Conservation (phyloP, 2,888 invertebrate species). For the Ctena decussata region DNA sequence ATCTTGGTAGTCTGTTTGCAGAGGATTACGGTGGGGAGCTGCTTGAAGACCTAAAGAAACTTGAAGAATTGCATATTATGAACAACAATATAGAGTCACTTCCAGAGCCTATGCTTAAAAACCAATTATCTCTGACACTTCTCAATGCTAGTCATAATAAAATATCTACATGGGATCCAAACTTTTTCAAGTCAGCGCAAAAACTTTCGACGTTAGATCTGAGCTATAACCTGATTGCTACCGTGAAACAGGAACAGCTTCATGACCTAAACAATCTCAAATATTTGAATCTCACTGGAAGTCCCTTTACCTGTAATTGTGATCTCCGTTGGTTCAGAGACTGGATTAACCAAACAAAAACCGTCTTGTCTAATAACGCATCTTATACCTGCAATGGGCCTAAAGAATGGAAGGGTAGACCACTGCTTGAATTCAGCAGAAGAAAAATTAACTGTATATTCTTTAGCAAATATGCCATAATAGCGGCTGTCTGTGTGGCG, state of each 20-base stretch:
- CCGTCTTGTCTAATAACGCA: constrained; percentile 45
- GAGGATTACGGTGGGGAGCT: constrained; percentile 62
- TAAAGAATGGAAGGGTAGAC: constrained; percentile 65
- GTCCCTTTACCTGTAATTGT: constrained; percentile 96
- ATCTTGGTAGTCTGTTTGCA: constrained; percentile 66
- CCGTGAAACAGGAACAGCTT: constrained; percentile 82
- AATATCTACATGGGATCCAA: constrained; percentile 67
- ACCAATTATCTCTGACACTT: constrained; percentile 91
- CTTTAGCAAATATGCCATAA: constrained; percentile 62
- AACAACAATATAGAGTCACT: constrained; percentile 82
- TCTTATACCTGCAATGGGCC: constrained; percentile 73
- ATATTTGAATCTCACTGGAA: constrained; percentile 91
- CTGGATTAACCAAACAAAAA: constrained; percentile 94
- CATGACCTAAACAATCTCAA: constrained; percentile 91
- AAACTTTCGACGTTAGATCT: constrained; percentile 74
- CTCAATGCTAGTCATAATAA: constrained; percentile 91
- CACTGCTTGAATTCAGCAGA: constrained; percentile 67
- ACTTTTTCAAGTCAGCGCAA: constrained; percentile 59
- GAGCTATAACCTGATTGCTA: constrained; percentile 82
- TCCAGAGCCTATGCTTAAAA: constrained; percentile 87
- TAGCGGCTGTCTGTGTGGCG: constrained; percentile 35
- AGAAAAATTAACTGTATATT: constrained; percentile 72
- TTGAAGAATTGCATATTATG: constrained; percentile 77
- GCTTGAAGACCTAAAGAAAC: constrained; percentile 63
- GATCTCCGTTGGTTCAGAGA: constrained; percentile 96